A percentile compares a stretch with the other conserved stretches of the same genome.
Evolutionary conservation across 2,113 vertebrate genomes (phyloP).

Genomic region (Phocoena phocoena): DNA sequence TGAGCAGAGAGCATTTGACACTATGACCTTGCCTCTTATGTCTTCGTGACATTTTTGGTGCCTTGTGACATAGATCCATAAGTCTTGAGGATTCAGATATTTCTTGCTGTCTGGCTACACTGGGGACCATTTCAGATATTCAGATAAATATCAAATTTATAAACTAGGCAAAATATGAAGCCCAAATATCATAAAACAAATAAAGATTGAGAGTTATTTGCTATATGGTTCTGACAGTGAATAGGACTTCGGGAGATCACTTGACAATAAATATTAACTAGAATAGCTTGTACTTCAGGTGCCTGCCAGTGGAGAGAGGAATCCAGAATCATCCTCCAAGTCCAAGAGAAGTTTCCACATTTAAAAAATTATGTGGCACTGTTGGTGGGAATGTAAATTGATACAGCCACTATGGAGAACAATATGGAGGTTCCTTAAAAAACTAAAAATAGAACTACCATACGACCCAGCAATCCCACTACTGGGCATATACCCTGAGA

Average conservation of each 20-base stretch:
- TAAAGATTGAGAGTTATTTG: background rate
- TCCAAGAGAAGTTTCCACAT: background rate
- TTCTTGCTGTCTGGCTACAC: background rate
- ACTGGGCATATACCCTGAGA: no score
- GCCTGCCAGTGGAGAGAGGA: background rate
- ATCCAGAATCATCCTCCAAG: slow-evolving; percentile 3
- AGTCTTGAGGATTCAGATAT: background rate
- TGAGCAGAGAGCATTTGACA: background rate
- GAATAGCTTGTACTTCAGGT: background rate
- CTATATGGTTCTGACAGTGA: background rate
- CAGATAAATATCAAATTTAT: background rate
- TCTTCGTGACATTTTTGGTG: slow-evolving; percentile 2
- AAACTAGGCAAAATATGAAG: background rate
- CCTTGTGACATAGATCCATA: background rate
- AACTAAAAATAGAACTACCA: no score
- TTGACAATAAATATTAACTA: slow-evolving; percentile 40
- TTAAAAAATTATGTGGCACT: background rate
- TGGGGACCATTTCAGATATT: background rate
- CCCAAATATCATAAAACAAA: slow-evolving; percentile 18
- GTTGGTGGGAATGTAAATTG: no score
- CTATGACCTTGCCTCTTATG: background rate
- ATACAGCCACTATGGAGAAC: no score
- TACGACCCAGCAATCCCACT: no score
- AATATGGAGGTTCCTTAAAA: no score
- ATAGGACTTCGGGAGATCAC: background rate